A percentile compares a stretch with the other conserved stretches of the same genome.
These are phyloP conservation scores for Atta colombica DNA, from an alignment of 1,140 invertebrate species.

Conservation along the genomic window DNA sequence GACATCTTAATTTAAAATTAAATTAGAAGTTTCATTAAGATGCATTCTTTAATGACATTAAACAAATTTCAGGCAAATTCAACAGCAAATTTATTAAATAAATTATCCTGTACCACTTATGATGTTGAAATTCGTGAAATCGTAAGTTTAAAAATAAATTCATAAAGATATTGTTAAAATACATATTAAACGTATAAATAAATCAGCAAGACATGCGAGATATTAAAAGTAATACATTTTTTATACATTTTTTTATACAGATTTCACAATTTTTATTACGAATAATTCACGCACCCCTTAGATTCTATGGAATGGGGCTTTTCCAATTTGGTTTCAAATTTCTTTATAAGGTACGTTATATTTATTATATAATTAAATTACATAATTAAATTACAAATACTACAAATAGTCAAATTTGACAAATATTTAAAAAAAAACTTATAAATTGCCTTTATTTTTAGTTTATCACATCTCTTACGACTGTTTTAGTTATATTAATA, in stretches of 20 bases:
- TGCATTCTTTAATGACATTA: neutral
- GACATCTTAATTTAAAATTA: neutral
- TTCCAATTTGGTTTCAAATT: constrained; percentile 43
- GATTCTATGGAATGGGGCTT: constrained; percentile 24
- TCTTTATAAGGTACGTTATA: neutral
- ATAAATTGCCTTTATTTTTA: neutral
- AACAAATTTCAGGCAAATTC: neutral
- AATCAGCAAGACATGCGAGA: neutral
- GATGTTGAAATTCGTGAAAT: constrained; percentile 3
- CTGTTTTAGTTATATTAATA: constrained; percentile 23
- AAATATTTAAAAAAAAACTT: neutral
- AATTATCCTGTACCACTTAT: neutral
- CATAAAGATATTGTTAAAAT: neutral
- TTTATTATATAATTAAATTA: neutral
- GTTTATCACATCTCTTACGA: neutral
- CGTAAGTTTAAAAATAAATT: constrained; percentile 16
- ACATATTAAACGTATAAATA: neutral
- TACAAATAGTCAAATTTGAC: neutral
- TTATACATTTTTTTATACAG: neutral
- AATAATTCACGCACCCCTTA: neutral
- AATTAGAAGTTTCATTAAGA: neutral
- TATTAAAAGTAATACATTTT: neutral
- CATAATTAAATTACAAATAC: no score
- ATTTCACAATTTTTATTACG: constrained; percentile 10
- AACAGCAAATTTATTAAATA: neutral